Base-by-base conservation (phyloP, 2,888 invertebrate genomes). In the Agrochola litura region DNA sequence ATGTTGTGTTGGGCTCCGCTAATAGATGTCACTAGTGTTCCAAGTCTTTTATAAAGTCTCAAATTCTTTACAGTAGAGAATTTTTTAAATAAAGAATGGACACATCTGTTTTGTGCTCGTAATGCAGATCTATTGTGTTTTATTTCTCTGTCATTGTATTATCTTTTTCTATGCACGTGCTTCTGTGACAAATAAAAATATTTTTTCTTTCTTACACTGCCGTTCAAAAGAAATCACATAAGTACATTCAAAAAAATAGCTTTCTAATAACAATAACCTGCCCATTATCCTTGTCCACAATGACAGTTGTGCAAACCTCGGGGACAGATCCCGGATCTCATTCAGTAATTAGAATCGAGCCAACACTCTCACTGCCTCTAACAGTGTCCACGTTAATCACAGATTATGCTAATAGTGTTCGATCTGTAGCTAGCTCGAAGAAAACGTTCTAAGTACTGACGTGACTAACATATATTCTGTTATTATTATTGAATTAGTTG, bases 401-500 rank as follows among this genome's bases (percentile, higher is more conserved):
- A 1, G 22, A 6, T 52, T 79, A 79, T 79, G 54, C 52, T 61
- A 37, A 70, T 61, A 61, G 22, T 16, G 6, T 54, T 43, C n/a
- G 12, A 22, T 37, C n/a, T 22, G 79, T 16, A 37, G 52, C n/a
- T 14, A 67, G 0, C 16, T 43, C 16, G n/a, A 22, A 9, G 37
- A 30, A 37, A 61, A 61, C 37, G 30, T 77, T 61, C 37, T 46
- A 9, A 19, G 52, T 77, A 46, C 16, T 22, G 30, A 60, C 78
- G 30, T 19, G 58, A 68, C 6, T 70, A 14, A n/a, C n/a, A 69
- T 30, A 2, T 22, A 54, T 46, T 56, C 5, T 54, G 46, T 56
- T 77, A 46, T 49, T 77, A 46, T 49, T 61, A 70, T 77, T 61
- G 70, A 61, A 79, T 52, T 30, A 54, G 19, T 37, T 43, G n/a